Evolutionary conservation across 2,888 invertebrate genomes (phyloP), one percentile per base, ranked within the genome.

Genomic region (Ptychoptera contaminata): DNA sequence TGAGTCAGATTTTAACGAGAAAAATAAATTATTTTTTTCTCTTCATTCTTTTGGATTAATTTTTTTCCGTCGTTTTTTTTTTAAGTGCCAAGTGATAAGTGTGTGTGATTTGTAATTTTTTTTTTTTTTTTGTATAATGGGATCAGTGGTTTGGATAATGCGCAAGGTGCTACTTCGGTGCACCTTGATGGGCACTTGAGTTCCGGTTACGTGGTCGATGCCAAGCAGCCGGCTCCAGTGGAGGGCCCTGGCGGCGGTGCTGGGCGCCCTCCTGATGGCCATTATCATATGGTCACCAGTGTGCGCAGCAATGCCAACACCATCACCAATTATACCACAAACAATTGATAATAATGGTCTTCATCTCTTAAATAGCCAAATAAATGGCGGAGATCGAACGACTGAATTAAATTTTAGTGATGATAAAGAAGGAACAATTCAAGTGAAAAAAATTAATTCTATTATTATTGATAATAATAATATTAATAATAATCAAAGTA

Each of bases 181-280:
- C 42, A 30, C 42, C 16, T 42, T 42, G 23, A 42, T 42, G 42
- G 42, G 35, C 23, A 42, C 42, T 30, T 42, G 42, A 42, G 23
- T 23, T 23, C 23, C 23, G 23, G 23, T 23, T 12, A 29, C 47
- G 45, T 34, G 42, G 57, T 62, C 59, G 58, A 62, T 65, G 63
- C 59, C 60, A 57, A 61, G 58, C 57, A 62, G 57, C 56, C 60
- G 61, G 53, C 56, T 60, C 55, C 57, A 56, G 54, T 58, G 61
- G 59, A 59, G 61, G 61, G 66, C 68, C 67, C 67, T 67, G 58
- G 68, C 68, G 58, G 68, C 68, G 54, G 56, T 60, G 61, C 61
- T 62, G 58, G 63, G 63, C 49, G 65, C 65, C 63, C 63, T 66
- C 65, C 64, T 65, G 42, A 44, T 62, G 56, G 55, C 60, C 47